Base-by-base conservation (phyloP, 2,797 vertebrate species). In the Microchirus variegatus region DNA sequence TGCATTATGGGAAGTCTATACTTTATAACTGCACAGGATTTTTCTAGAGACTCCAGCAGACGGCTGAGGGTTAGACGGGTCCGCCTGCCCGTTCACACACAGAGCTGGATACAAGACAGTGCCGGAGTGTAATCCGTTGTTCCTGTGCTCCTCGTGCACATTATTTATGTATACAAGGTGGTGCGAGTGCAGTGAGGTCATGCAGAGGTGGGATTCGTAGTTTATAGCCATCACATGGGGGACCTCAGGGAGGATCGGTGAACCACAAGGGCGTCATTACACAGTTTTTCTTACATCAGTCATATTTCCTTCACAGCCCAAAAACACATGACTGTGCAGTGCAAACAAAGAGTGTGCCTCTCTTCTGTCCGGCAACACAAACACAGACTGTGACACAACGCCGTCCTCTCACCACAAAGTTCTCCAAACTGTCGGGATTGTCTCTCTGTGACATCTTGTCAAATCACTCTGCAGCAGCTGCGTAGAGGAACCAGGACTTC, bases 1-100 rank as follows among this genome's bases (percentile, higher is more conserved):
- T 76, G 68, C 81, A 89, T 89, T 79, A 84, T 85, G 72, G 74
- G 78, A 78, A 74, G 79, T 83, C 83, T 81, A n/a, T n/a, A 55
- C 46, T 46, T 69, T n/a, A n/a, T 85, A 52, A 80, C 83, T 68
- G 3, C 82, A 80, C 16, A 73, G 67, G 70, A 73, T 31, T 67
- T 75, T 83, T 59, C 38, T 64, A 53, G 60, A 78, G 73, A 75
- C 51, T 75, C 59, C 31, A 65, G 63, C 64, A 80, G 70, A 71
- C 31, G 9, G 44, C 46, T 37, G 60, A 41, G 15, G 9, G 36
- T 19, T 41, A 42, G 22, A 41, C 59, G 15, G 43, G 10, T 52
- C 31, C 37, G 6, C 54, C 49, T 70, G n/a, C 47, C 52, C 10
- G 56, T 44, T 72, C 62, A 54, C 64, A 59, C 70, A 57, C 31